phyloP scores from a whole-genome alignment of 1,140 invertebrate genomes.

The Uloborus diversus region DNA sequence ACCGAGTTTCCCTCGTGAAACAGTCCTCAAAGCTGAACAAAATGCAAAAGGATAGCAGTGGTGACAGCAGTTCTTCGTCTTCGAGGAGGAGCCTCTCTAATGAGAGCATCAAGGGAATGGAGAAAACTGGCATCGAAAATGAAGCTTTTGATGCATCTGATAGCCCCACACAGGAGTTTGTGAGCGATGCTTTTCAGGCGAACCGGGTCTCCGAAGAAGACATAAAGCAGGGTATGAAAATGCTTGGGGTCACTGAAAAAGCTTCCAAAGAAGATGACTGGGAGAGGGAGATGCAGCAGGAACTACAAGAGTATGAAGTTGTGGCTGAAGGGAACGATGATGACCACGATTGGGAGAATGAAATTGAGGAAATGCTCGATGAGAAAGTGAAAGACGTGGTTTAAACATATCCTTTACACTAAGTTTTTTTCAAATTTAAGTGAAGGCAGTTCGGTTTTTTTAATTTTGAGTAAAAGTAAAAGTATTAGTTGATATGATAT shows the following conservation, averaged over 20 bases:
- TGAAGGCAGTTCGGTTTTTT: too few relatives aligned
- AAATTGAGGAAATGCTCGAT: conserved; percentile 71
- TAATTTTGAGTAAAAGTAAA: too few relatives aligned
- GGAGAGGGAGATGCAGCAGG: conserved; percentile 91
- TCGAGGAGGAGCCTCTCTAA: conserved; percentile 49
- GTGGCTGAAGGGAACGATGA: conserved; percentile 70
- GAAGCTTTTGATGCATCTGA: conserved; percentile 58
- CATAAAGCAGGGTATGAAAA: conserved; percentile 67
- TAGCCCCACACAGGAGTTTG: conserved; percentile 66
- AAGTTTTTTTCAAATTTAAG: too few relatives aligned
- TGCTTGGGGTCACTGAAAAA: conserved; percentile 63
- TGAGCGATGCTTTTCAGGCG: conserved; percentile 66
- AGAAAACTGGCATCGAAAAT: conserved; percentile 13
- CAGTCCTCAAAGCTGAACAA: conserved; percentile 90
- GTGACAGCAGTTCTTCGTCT: conserved; percentile 43
- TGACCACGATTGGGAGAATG: conserved; percentile 70
- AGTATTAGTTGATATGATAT: too few relatives aligned
- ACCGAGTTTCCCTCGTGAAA: conserved; percentile 96
- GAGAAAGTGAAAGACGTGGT: conserved; percentile 62
- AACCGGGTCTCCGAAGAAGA: conserved; percentile 66
- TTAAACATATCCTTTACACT: too few relatives aligned
- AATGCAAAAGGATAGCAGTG: conserved; percentile 64
- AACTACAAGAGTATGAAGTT: conserved; percentile 91
- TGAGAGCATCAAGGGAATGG: conserved; percentile 50
- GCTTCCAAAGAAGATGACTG: conserved; percentile 79